phyloP scores from a whole-genome alignment of 2,113 vertebrate species.

The Australoheros scitulus region DNA sequence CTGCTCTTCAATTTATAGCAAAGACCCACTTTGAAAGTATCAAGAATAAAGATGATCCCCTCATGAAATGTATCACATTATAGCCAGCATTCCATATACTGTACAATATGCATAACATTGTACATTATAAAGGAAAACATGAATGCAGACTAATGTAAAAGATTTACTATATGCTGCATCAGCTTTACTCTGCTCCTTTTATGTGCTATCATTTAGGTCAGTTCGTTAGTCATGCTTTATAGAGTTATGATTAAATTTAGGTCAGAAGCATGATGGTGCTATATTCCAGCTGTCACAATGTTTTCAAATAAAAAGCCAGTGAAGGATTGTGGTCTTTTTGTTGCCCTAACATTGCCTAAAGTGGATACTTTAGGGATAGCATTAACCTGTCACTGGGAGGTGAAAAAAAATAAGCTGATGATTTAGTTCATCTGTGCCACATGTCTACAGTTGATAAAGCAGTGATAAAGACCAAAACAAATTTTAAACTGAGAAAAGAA shows the following conservation, averaged over 20 bases:
- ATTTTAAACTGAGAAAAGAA: too few species aligned
- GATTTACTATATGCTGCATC: neutral
- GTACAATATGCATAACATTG: neutral
- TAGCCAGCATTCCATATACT: neutral
- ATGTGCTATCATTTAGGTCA: neutral
- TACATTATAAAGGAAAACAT: neutral
- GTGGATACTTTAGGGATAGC: neutral
- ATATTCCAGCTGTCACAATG: neutral
- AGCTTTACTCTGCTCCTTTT: conserved; percentile 4
- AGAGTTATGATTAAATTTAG: conserved; percentile 4
- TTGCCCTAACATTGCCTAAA: neutral
- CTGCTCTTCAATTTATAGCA: conserved; percentile 48
- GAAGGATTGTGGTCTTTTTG: neutral
- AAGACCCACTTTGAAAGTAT: conserved; percentile 25
- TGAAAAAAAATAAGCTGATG: too few species aligned
- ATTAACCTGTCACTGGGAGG: neutral
- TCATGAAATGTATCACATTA: conserved; percentile 18
- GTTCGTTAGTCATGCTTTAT: conserved; percentile 24
- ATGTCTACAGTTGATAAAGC: too few species aligned
- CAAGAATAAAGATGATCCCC: conserved; percentile 10
- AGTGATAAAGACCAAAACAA: too few species aligned
- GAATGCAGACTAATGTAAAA: neutral
- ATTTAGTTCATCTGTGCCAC: too few species aligned
- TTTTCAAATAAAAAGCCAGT: neutral
- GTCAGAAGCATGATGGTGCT: neutral